phyloP scores from a whole-genome alignment of 1,140 invertebrate species.

The Leptinotarsa lineolata region DNA sequence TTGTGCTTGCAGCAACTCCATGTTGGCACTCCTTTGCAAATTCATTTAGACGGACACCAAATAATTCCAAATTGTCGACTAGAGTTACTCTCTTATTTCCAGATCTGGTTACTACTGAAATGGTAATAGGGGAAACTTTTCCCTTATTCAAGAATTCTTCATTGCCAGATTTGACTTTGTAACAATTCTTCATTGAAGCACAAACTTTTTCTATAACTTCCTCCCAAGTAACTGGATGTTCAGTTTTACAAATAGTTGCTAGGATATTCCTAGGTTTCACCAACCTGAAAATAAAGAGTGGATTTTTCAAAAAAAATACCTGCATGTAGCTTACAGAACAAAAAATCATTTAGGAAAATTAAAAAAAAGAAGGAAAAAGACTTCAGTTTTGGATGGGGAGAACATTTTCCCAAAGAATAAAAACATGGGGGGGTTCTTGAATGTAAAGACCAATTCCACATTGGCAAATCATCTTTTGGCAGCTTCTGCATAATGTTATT shows the following conservation, averaged over 20 bases:
- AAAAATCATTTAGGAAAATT: too few relatives aligned
- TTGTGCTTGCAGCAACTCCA: constrained; percentile 83
- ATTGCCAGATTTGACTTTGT: constrained; percentile 67
- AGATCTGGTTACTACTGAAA: constrained; percentile 75
- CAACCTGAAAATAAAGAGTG: constrained; percentile 35
- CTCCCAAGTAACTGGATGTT: constrained; percentile 67
- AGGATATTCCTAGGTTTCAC: constrained; percentile 63
- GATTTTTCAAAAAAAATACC: too few relatives aligned
- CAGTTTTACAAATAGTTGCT: constrained; percentile 53
- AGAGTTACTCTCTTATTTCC: constrained; percentile 92
- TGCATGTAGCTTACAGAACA: too few relatives aligned
- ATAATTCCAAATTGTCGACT: constrained; percentile 84
- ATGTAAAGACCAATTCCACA: too few relatives aligned
- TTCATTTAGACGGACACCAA: constrained; percentile 77
- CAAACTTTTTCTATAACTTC: constrained; percentile 72
- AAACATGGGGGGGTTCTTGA: too few relatives aligned
- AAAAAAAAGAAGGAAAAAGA: too few relatives aligned
- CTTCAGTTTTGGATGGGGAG: too few relatives aligned
- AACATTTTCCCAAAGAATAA: too few relatives aligned
- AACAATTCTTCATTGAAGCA: constrained; percentile 76
- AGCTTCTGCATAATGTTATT: too few relatives aligned
- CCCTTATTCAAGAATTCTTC: constrained; percentile 69
- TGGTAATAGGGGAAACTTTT: constrained; percentile 78
- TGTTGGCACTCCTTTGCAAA: constrained; percentile 84
- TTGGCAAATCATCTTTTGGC: too few relatives aligned